These are phyloP conservation scores for Psittacula cyanocephala DNA, from an alignment of 2,113 vertebrate genomes.

Conservation along the genomic window DNA sequence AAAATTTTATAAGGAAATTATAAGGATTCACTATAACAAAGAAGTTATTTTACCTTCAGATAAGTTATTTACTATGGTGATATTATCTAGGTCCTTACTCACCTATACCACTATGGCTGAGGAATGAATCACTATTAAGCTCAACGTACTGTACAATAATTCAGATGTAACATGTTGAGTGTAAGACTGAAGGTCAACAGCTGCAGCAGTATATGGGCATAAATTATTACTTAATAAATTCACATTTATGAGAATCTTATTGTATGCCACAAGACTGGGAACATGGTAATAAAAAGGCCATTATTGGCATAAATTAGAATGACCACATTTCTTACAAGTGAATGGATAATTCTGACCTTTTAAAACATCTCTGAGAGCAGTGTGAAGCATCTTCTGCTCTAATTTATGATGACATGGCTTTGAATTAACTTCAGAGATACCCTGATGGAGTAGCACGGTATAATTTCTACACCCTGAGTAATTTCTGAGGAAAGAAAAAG, in stretches of 20 bases:
- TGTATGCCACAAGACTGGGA: background rate
- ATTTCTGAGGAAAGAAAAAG: background rate
- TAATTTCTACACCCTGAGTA: background rate
- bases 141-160: background rate
- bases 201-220: background rate
- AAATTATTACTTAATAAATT: slow-evolving; percentile 51
- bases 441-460: background rate
- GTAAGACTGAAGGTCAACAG: slow-evolving; percentile 53
- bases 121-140: background rate
- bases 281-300: background rate
- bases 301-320: background rate
- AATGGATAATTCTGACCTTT: slow-evolving; percentile 43
- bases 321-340: background rate
- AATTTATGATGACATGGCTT: background rate
- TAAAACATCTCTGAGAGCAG: background rate
- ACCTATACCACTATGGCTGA: background rate
- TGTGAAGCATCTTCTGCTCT: background rate
- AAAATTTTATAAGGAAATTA: background rate
- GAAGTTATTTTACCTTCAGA: background rate
- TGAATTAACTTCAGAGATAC: background rate
- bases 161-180: background rate
- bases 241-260: background rate
- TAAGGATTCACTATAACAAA: background rate
- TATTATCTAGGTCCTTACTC: background rate
- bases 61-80: background rate